phyloP scores from a whole-genome alignment of 2,888 invertebrate genomes.

The Phasia obesa region DNA sequence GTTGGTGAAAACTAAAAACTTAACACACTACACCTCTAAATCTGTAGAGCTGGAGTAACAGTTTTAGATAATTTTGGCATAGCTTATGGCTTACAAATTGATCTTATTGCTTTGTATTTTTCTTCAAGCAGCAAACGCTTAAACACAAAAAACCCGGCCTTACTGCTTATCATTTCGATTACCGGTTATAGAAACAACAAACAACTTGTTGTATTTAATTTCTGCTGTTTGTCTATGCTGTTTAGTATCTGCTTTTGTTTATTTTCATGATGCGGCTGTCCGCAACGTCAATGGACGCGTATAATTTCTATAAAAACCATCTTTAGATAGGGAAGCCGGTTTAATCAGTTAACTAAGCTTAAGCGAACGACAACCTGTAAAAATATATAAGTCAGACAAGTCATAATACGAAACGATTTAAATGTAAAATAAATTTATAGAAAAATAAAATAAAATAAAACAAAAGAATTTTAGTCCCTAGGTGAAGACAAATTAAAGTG shows the following conservation, averaged over 20 bases:
- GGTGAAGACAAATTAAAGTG: slow-evolving; percentile 28
- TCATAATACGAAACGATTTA: slow-evolving; percentile 35
- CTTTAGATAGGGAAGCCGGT: slow-evolving; percentile 78
- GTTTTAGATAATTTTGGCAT: too few species aligned
- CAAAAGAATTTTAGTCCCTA: slow-evolving; percentile 17
- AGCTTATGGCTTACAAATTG: too few species aligned
- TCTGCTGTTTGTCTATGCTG: slow-evolving; percentile 43
- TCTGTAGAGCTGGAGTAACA: too few species aligned
- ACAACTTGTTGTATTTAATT: slow-evolving; percentile 20
- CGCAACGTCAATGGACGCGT: slow-evolving; percentile 68
- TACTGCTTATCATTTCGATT: slow-evolving; percentile 20
- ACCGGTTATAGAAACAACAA: slow-evolving; percentile 27
- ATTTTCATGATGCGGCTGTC: slow-evolving; percentile 45
- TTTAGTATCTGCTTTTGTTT: slow-evolving; percentile 24
- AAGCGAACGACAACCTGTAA: slow-evolving; percentile 74
- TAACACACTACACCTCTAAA: too few species aligned
- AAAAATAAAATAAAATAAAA: too few species aligned
- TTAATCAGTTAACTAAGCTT: slow-evolving; percentile 80
- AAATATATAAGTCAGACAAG: slow-evolving; percentile 49
- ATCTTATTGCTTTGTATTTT: too few species aligned
- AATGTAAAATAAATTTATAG: background rate
- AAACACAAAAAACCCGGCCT: background rate
- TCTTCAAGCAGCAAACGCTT: too few species aligned
- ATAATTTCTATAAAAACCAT: slow-evolving; percentile 80
- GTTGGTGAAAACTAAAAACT: too few species aligned